These are phyloP conservation scores for Mormyrops attenuatus DNA, from an alignment of 2,797 vertebrate genomes.

Conservation along the genomic window DNA sequence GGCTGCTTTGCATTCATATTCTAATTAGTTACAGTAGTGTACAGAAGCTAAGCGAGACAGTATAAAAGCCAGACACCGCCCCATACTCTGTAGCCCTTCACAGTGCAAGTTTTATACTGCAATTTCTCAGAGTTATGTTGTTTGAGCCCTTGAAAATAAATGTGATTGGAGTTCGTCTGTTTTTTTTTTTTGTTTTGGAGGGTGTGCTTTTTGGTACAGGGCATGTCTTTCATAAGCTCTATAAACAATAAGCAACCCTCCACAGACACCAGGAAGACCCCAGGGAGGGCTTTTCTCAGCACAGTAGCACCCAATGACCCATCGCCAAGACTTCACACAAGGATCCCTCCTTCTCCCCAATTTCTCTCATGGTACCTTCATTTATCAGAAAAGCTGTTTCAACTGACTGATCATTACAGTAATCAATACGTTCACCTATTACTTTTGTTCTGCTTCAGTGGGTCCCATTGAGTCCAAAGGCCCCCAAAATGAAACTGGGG, in stretches of 20 bases:
- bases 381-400: slow-evolving; percentile 48
- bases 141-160: not conserved
- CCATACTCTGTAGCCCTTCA: not conserved
- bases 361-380: slow-evolving; percentile 40
- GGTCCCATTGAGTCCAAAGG: slow-evolving; percentile 52
- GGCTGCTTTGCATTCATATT: slow-evolving; percentile 16
- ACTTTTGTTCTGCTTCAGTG: slow-evolving; percentile 62
- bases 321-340: slow-evolving; percentile 31
- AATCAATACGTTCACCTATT: slow-evolving; percentile 68
- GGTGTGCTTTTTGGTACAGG: not conserved
- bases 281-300: not conserved
- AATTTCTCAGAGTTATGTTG: not conserved
- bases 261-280: not conserved
- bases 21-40: slow-evolving; percentile 4
- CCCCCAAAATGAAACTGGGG: slow-evolving; percentile 39
- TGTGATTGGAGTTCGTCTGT: not conserved
- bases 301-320: slow-evolving; percentile 26
- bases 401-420: slow-evolving; percentile 62
- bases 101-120: not conserved
- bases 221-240: not conserved
- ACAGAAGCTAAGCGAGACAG: not conserved
- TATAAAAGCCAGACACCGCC: not conserved
- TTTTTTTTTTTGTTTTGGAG: not conserved
- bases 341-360: slow-evolving; percentile 30
- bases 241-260: slow-evolving; percentile 4